phyloP scores from a whole-genome alignment of 2,888 invertebrate genomes.

The Brenthis ino region DNA sequence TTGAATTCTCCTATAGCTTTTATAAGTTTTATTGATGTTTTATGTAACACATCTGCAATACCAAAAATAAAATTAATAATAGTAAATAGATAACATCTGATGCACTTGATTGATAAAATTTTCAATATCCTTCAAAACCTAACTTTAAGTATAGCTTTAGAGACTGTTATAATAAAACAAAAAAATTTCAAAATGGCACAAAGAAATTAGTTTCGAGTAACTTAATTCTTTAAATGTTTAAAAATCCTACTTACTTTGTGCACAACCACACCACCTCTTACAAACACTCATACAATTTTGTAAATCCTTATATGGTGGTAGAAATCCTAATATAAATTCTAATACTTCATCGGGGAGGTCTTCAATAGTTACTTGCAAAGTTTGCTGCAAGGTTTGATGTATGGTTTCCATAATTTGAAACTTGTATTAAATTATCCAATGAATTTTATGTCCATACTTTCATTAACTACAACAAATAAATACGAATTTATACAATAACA shows the following conservation, averaged over 20 bases:
- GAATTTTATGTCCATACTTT: constrained; percentile 20
- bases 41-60: constrained; percentile 88
- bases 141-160: too few relatives aligned
- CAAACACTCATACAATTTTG: constrained; percentile 93
- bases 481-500: not conserved
- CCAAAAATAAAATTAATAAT: too few relatives aligned
- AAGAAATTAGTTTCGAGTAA: too few relatives aligned
- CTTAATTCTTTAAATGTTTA: not conserved
- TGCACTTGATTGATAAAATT: too few relatives aligned
- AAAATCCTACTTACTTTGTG: constrained; percentile 86
- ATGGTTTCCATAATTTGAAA: constrained; percentile 60
- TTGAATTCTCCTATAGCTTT: constrained; percentile 90
- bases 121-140: too few relatives aligned
- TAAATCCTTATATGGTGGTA: constrained; percentile 95
- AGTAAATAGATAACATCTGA: too few relatives aligned
- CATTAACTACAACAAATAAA: not conserved
- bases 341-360: constrained; percentile 96
- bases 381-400: constrained; percentile 61
- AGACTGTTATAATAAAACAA: too few relatives aligned
- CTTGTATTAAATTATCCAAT: constrained; percentile 4
- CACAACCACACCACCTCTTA: constrained; percentile 92
- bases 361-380: constrained; percentile 72
- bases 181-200: too few relatives aligned
- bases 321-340: constrained; percentile 93
- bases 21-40: constrained; percentile 87